phyloP scores from a whole-genome alignment of 2,797 vertebrate species.

The Sebastes diaconus region DNA sequence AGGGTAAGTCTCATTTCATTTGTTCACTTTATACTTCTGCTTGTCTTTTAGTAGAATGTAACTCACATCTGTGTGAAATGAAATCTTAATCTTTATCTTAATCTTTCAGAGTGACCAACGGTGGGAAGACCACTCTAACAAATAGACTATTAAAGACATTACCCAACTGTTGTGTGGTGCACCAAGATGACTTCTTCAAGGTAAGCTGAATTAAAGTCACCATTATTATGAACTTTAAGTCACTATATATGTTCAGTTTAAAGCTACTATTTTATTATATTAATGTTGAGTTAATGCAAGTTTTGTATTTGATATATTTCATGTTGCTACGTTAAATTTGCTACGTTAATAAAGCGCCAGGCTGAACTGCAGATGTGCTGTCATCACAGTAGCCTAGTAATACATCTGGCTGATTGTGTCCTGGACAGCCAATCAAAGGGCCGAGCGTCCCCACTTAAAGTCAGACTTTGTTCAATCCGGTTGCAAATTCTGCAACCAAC shows the following conservation, averaged over 20 bases:
- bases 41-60: neutral
- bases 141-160: slow-evolving; percentile 85
- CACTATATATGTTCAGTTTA: neutral
- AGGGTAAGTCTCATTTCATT: slow-evolving; percentile 84
- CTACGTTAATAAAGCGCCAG: slow-evolving; percentile 22
- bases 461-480: slow-evolving; percentile 38
- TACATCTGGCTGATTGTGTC: slow-evolving; percentile 82
- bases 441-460: slow-evolving; percentile 74
- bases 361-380: slow-evolving; percentile 76
- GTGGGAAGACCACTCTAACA: slow-evolving; percentile 96
- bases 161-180: slow-evolving; percentile 95
- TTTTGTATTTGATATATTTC: slow-evolving; percentile 7
- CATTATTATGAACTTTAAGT: neutral
- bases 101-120: slow-evolving; percentile 90
- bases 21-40: neutral
- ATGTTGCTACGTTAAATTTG: slow-evolving; percentile 25
- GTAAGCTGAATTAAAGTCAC: slow-evolving; percentile 72
- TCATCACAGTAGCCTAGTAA: slow-evolving; percentile 78
- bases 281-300: slow-evolving; percentile 4
- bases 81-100: neutral
- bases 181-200: slow-evolving; percentile 98
- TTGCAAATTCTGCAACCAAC: slow-evolving; percentile 20
- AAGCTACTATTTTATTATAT: slow-evolving; percentile 19
- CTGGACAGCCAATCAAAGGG: slow-evolving; percentile 83
- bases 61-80: neutral